Base-by-base conservation (phyloP, 2,888 invertebrate genomes). In the Papilio demoleus region DNA sequence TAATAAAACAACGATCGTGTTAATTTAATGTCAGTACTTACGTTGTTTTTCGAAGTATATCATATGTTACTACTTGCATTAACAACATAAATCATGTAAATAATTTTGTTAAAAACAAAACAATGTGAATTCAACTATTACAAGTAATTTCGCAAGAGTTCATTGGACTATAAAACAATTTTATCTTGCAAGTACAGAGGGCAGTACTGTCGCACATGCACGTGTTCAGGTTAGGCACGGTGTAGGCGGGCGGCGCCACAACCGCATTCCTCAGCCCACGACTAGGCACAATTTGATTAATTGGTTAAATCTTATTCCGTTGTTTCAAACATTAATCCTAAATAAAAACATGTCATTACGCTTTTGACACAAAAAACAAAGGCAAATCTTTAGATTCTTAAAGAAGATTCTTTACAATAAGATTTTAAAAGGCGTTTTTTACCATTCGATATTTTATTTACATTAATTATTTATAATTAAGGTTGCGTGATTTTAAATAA, bases 261-360 rank as follows among this genome's bases (percentile, higher is more conserved):
- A 76, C 87, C 88, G 89, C 87, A 88, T 88, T 88, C 88, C 84
- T 76, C 74, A 76, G 75, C 73, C 76, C 63, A 74, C 78, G 76
- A 75, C 61, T 66, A 45, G 65, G 14, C 38, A 40, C 56, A 47
- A 56, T 63, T 68, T 62, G 65, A 62, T 47, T 62, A 63, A 38
- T 59, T 22, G 47, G 12, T 1, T 4, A 36, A 5, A 53, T 53
- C 3, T 31, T 12, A 38, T 59, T 38, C 22, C 17, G 34, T 14
- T 65, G 47, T 17, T 50, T 12, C 1, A 50, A 60, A 58, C 58
- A 58, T 36, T 31, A 56, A 31, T 58, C 27, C 24, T 47, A 47
- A 22, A 50, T 22, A 22, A 3, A 24, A 50, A 50, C n/a, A 53
- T n/a, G 14, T 5, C 6, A 14, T 50, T 50, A n/a, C 24, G n/a